Percentiles rank a stretch among this genome's conserved stretches.
Evolutionary conservation across 1,140 invertebrate genomes (phyloP).

Genomic region (Formica selysi): DNA sequence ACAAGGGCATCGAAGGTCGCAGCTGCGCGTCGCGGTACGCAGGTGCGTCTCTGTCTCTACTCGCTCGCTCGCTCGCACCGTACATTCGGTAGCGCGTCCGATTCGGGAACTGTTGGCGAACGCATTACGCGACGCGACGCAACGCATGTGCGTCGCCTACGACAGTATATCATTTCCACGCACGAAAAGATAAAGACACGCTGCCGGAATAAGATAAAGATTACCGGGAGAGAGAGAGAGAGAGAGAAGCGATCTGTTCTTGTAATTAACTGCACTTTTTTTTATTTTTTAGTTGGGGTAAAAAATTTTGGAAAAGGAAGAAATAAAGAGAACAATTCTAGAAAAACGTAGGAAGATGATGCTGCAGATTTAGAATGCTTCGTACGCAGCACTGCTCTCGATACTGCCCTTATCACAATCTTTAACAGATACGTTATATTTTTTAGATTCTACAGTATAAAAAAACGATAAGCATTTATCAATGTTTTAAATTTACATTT

Average conservation of each 20-base stretch:
- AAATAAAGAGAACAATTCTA: not conserved
- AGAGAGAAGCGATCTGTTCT: not conserved
- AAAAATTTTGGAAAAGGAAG: not conserved
- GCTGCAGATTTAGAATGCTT: not conserved
- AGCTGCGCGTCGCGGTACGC: slow-evolving; percentile 79
- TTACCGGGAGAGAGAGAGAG: not conserved
- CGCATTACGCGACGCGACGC: not conserved
- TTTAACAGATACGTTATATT: not conserved
- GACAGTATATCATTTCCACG: not conserved
- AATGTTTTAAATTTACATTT: not conserved
- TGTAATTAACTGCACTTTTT: not conserved
- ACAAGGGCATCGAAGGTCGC: slow-evolving; percentile 84
- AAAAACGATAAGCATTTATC: not conserved
- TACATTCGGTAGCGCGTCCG: slow-evolving; percentile 44
- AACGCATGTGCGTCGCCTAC: not conserved
- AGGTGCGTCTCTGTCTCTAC: slow-evolving; percentile 78
- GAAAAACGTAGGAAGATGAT: not conserved
- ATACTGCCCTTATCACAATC: not conserved
- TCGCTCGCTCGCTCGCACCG: slow-evolving; percentile 54
- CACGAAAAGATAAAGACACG: not conserved
- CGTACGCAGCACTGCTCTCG: not conserved
- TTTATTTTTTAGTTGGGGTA: not conserved
- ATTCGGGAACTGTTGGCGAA: slow-evolving; percentile 57
- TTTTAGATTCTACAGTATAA: not conserved
- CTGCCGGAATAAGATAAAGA: not conserved